Percentiles rank a stretch among this genome's conserved stretches.
phyloP scores from a whole-genome alignment of 2,113 vertebrate genomes.

The Dinomys branickii region DNA sequence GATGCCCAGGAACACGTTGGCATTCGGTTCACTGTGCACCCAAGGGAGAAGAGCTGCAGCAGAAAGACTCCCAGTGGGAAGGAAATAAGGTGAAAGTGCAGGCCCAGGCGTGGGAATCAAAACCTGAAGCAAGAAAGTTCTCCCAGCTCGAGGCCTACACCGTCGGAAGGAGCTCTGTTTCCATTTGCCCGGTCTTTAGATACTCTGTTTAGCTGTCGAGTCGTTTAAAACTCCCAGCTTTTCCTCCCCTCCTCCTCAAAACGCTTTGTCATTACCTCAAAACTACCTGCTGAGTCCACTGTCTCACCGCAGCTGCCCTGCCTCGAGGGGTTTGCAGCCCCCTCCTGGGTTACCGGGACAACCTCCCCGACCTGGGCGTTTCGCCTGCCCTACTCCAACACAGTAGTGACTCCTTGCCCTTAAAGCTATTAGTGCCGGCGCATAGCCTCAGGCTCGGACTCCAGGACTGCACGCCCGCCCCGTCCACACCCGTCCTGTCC shows the following conservation, averaged over 20 bases:
- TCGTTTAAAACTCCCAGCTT: constrained; percentile 3
- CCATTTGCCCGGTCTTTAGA: constrained; percentile 41
- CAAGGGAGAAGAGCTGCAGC: constrained; percentile 36
- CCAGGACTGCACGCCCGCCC: background rate
- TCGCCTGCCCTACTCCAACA: background rate
- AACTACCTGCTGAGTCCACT: background rate
- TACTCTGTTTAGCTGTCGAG: background rate
- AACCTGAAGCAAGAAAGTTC: background rate
- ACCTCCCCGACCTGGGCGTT: background rate
- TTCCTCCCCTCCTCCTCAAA: background rate
- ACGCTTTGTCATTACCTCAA: constrained; percentile 4
- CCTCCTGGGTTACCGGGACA: background rate
- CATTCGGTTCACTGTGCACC: background rate
- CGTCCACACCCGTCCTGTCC: background rate
- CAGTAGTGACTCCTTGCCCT: background rate
- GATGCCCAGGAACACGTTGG: background rate
- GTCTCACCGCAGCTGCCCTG: background rate
- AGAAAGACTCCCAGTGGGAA: background rate
- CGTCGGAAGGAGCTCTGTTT: background rate
- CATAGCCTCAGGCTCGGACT: background rate
- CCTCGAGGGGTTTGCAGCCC: background rate
- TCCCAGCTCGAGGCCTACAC: background rate
- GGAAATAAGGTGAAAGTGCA: constrained; percentile 19
- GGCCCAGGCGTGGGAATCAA: background rate
- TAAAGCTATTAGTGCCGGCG: background rate